A percentile compares a stretch with the other conserved stretches of the same genome.
These are phyloP conservation scores for Eretmochelys imbricata DNA, from an alignment of 2,113 vertebrate species.

Conservation along the genomic window DNA sequence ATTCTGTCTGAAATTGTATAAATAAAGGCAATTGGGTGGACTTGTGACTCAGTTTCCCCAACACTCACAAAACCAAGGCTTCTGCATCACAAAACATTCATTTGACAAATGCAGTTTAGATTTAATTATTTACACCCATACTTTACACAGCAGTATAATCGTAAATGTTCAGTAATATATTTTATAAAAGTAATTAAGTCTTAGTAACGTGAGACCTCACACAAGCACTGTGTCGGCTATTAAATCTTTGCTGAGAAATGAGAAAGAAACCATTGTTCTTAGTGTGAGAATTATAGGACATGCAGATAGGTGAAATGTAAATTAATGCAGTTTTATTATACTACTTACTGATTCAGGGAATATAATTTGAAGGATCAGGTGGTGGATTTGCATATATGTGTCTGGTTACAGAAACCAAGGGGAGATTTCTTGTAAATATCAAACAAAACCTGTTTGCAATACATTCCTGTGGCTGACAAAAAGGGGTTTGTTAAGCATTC, in stretches of 20 bases:
- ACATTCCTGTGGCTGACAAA: constrained; percentile 33
- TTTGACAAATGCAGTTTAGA: constrained; percentile 59
- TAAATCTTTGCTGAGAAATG: constrained; percentile 42
- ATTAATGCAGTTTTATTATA: constrained; percentile 44
- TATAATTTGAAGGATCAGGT: constrained; percentile 24
- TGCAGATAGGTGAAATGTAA: constrained; percentile 44
- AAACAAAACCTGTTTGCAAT: constrained; percentile 49
- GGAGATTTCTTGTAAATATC: constrained; percentile 65
- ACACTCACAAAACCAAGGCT: constrained; percentile 22
- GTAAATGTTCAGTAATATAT: constrained; percentile 14
- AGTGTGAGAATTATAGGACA: constrained; percentile 42
- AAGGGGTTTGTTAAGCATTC: background rate
- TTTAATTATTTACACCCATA: constrained; percentile 60
- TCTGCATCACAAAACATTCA: constrained; percentile 49
- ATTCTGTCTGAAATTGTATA: background rate
- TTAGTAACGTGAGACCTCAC: constrained; percentile 32
- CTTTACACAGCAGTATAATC: constrained; percentile 35
- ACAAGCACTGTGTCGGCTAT: constrained; percentile 18
- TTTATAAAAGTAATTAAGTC: constrained; percentile 50
- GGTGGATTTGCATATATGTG: constrained; percentile 63
- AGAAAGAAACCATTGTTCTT: constrained; percentile 43
- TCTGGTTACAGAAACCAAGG: constrained; percentile 57
- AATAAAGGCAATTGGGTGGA: background rate
- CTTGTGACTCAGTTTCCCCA: background rate
- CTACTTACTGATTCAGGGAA: constrained; percentile 46